phyloP scores from a whole-genome alignment of 2,888 invertebrate species.

The Agriopis leucophaearia region DNA sequence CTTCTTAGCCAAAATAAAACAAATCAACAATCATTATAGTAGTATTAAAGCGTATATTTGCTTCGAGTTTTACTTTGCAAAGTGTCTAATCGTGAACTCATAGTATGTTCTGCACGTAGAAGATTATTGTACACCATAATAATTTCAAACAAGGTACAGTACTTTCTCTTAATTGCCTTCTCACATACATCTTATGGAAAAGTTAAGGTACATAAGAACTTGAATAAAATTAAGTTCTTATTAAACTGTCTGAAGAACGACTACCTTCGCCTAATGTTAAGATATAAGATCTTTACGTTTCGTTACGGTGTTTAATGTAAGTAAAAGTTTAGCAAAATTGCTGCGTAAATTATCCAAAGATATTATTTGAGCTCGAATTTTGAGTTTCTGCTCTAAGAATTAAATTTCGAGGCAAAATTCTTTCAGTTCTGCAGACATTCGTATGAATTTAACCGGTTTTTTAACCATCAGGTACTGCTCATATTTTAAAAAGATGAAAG shows the following conservation, averaged over 20 bases:
- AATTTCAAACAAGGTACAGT: slow-evolving; percentile 70
- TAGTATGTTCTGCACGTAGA: slow-evolving; percentile 57
- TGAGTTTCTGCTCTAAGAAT: slow-evolving; percentile 10
- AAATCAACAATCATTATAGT: no score
- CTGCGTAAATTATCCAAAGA: slow-evolving; percentile 12
- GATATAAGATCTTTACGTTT: slow-evolving; percentile 13
- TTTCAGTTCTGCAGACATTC: not conserved
- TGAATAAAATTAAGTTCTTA: slow-evolving; percentile 64
- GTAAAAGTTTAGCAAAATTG: slow-evolving; percentile 9
- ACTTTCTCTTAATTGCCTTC: slow-evolving; percentile 74
- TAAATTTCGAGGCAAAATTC: slow-evolving; percentile 2
- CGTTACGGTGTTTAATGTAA: slow-evolving; percentile 10
- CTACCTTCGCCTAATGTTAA: slow-evolving; percentile 31
- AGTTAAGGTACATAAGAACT: slow-evolving; percentile 53
- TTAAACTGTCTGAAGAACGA: slow-evolving; percentile 43
- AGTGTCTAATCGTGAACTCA: slow-evolving; percentile 41
- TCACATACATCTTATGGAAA: slow-evolving; percentile 64
- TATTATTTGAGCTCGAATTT: slow-evolving; percentile 1
- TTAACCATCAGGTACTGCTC: not conserved
- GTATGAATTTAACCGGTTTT: slow-evolving; percentile 1
- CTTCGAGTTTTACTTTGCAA: slow-evolving; percentile 42
- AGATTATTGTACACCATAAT: slow-evolving; percentile 69
- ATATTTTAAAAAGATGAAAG: not conserved
- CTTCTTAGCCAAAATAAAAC: no score
- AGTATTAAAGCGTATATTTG: no score